phyloP scores from a whole-genome alignment of 2,888 invertebrate species.

The Heliconius charithonia region DNA sequence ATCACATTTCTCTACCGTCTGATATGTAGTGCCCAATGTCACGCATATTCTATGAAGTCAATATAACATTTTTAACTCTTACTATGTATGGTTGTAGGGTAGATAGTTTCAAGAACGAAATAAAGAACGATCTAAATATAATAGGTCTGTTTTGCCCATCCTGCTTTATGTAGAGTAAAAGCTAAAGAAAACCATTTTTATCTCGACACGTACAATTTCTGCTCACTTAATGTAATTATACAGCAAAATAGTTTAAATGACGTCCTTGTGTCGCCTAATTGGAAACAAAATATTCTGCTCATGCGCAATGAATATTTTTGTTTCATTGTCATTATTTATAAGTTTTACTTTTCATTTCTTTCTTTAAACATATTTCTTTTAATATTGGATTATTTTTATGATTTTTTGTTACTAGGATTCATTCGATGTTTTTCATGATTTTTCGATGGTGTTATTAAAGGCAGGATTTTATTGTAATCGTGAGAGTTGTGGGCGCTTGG shows the following conservation, averaged over 20 bases:
- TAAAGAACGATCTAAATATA: neutral
- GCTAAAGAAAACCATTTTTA: neutral
- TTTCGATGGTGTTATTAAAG: no score
- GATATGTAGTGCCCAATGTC: neutral
- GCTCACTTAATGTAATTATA: neutral
- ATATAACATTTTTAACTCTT: neutral
- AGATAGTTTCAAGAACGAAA: neutral
- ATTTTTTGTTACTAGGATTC: no score
- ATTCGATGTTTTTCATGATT: no score
- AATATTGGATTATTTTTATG: no score
- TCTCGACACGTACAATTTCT: no score
- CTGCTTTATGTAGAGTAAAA: neutral
- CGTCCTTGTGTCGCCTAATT: neutral
- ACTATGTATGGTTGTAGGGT: neutral
- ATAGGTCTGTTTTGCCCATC: neutral
- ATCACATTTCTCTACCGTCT: neutral
- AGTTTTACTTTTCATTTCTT: neutral
- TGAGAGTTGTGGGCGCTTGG: no score
- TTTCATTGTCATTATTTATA: neutral
- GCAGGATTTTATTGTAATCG: no score
- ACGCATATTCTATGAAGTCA: neutral
- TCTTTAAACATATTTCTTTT: neutral
- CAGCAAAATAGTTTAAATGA: neutral
- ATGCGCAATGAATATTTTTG: neutral
- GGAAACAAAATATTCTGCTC: slow-evolving; percentile 1